Base-by-base conservation (phyloP, 2,797 vertebrate species). In the Mionectes olivaceus region DNA sequence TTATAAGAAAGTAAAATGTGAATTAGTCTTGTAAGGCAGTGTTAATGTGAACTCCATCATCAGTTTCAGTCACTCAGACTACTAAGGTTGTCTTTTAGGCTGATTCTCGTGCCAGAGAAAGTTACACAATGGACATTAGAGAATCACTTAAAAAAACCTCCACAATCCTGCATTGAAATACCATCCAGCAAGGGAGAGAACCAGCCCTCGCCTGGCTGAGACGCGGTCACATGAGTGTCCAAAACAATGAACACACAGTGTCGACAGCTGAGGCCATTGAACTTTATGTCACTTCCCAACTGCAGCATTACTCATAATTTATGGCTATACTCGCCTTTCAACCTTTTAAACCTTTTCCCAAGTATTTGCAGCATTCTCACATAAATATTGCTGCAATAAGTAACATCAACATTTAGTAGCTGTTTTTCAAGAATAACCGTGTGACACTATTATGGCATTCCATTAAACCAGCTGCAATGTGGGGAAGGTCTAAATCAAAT, bases 301-400 rank as follows among this genome's bases (percentile, higher is more conserved):
- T 95, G 79, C 79, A 88, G 55, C 60, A 85, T 96, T 94, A 91
- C 79, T 95, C 87, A 96, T 92, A 95, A 97, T 97, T 97, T 97
- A 97, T 46, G 88, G 96, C 73, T 95, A 88, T 93, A 89, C 95
- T 88, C 75, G 82, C 88, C 90, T 97, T 96, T 96, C 86, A 79
- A 96, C 93, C 90, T 95, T 95, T 89, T 93, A 97, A 98, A 94
- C 94, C 94, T 97, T 97, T 97, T 88, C 89, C 84, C 91, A 96
- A 97, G 95, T 96, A 96, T 96, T 96, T 97, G 90, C 91, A 85
- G 93, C 95, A 96, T 95, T 97, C 95, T 96, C 96, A 96, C 96
- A 97, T 97, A 97, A 97, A 97, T 97, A 97, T 96, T 95, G 71
- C 91, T 94, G 76, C 90, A 93, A 95, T 96, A 96, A 97, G 96